Base-by-base conservation (phyloP, 2,888 invertebrate genomes). In the Sthenelais limicola region DNA sequence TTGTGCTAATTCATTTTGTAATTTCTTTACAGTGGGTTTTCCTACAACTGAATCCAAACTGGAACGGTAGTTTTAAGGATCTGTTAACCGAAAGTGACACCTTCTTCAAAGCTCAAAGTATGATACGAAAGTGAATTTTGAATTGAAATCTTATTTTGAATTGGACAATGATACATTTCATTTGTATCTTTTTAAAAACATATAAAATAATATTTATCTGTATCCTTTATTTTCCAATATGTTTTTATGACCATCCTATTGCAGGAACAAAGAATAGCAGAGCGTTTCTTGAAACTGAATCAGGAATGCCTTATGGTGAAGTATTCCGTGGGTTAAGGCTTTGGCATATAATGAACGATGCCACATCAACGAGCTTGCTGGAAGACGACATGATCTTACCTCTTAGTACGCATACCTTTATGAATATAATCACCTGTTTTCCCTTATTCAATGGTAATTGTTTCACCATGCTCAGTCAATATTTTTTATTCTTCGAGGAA, bases 321-420 rank as follows among this genome's bases (percentile, higher is more conserved):
- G 91, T 92, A 7, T 94, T 93, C 82, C 89, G 90, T 82, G 89
- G 90, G 2, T 85, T 94, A 18, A 90, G 93, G 73, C 90, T 92
- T 73, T 91, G 92, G 79, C 92, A 93, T 87, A 88, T 94, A 76
- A 89, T 93, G 28, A 90, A 92, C 77, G 93, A 93, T 84, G 90
- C 92, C 79, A 89, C 91, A 83, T 93, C 93, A 81, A 90, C 93
- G 18, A 91, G 92, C 82, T 89, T 92, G 78, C 87, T 93, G 18
- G 89, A 92, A 79, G 89, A 90, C 38, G 94, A 94, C 82, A 91
- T 91, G 82, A 91, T 94, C 67, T 90, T 94, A 80, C 93, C 94
- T 24, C 89, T 90, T 54, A 89, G 87, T 87, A 75, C 79, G 81
- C 73, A 3, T 2, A 2, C 47, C 21, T 66, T 3, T n/a, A n/a